Evolutionary conservation across 2,888 invertebrate genomes (phyloP).

Genomic region (Apotomis betuletana): DNA sequence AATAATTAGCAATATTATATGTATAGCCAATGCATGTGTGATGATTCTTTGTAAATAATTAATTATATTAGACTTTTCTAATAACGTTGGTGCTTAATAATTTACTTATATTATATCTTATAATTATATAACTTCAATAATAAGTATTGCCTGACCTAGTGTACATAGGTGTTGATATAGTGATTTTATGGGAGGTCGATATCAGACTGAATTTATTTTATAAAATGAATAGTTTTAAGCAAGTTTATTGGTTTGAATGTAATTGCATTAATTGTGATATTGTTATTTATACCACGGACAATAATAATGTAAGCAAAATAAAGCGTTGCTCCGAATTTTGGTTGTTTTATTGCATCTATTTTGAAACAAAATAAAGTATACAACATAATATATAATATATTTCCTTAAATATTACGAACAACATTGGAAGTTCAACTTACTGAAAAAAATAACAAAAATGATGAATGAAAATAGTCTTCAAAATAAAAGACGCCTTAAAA

Average conservation of each 20-base stretch:
- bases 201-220: slow-evolving; percentile 24
- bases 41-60: background rate
- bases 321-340: slow-evolving; percentile 3
- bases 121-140: background rate
- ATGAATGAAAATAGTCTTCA: background rate
- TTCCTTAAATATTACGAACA: background rate
- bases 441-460: background rate
- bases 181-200: slow-evolving; percentile 5
- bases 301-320: slow-evolving; percentile 10
- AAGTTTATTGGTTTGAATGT: slow-evolving; percentile 4
- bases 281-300: slow-evolving; percentile 19
- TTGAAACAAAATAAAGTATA: background rate
- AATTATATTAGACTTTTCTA: slow-evolving; percentile 5
- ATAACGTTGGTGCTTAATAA: slow-evolving; percentile 27
- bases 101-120: background rate
- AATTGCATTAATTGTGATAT: slow-evolving; percentile 19
- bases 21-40: background rate
- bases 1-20: too few species aligned
- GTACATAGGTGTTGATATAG: background rate
- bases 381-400: background rate
- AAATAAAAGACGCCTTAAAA: background rate
- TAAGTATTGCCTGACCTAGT: background rate
- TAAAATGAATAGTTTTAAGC: background rate
- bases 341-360: slow-evolving; percentile 26
- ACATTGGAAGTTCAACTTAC: background rate